Evolutionary conservation across 2,888 invertebrate species (phyloP).

Genomic region (Microctonus brassicae): DNA sequence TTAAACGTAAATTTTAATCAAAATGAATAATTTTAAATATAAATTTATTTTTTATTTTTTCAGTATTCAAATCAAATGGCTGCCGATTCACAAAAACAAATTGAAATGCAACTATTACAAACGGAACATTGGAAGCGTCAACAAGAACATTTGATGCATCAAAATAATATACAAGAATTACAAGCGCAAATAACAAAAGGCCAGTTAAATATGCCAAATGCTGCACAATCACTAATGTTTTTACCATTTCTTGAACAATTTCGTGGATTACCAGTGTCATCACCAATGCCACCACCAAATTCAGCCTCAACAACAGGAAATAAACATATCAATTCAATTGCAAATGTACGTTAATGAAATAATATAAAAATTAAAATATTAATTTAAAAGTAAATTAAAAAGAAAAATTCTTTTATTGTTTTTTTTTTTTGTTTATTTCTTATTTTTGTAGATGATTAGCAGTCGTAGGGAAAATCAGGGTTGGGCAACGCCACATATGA

Average conservation of each 20-base stretch:
- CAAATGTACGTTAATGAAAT: constrained; percentile 57
- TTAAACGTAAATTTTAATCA: no score
- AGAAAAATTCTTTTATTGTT: not conserved
- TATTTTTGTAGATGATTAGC: constrained; percentile 71
- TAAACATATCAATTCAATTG: constrained; percentile 68
- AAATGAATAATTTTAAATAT: no score
- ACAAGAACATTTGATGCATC: constrained; percentile 73
- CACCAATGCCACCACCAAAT: constrained; percentile 64
- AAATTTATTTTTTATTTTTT: constrained; percentile 59
- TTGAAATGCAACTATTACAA: constrained; percentile 80
- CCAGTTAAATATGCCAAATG: constrained; percentile 73
- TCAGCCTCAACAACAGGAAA: constrained; percentile 65
- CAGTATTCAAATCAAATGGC: constrained; percentile 68
- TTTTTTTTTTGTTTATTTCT: constrained; percentile 1
- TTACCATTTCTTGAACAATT: constrained; percentile 77
- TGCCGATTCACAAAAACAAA: constrained; percentile 75
- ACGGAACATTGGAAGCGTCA: constrained; percentile 77
- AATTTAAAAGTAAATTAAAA: not conserved
- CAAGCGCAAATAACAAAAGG: constrained; percentile 75
- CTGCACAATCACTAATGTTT: constrained; percentile 76
- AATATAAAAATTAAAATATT: not conserved
- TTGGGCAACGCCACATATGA: constrained; percentile 82
- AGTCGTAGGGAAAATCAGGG: constrained; percentile 71
- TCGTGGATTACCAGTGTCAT: constrained; percentile 61
- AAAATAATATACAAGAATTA: constrained; percentile 72